A percentile compares a stretch with the other conserved stretches of the same genome.
phyloP scores from a whole-genome alignment of 2,888 invertebrate species.

The Drosophila kokeensis region DNA sequence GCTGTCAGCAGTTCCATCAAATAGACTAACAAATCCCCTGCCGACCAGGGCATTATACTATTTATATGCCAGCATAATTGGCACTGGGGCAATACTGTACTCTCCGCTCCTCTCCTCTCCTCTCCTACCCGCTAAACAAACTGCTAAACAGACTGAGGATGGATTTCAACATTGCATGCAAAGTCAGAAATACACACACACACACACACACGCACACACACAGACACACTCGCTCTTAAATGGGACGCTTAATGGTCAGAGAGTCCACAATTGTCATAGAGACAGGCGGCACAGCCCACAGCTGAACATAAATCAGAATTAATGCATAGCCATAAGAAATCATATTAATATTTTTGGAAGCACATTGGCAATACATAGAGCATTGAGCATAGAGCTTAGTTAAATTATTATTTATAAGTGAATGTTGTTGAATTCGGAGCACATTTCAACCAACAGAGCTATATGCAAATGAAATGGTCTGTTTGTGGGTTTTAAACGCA shows the following conservation, averaged over 20 bases:
- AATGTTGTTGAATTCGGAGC: constrained; percentile 22
- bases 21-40: constrained; percentile 43
- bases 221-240: constrained; percentile 18
- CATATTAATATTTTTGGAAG: constrained; percentile 47
- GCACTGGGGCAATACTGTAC: constrained; percentile 10
- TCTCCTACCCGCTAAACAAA: not conserved
- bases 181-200: constrained; percentile 20
- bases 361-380: constrained; percentile 26
- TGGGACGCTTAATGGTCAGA: constrained; percentile 20
- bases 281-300: constrained; percentile 29
- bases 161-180: constrained; percentile 44
- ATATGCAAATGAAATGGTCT: constrained; percentile 10
- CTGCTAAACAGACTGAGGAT: constrained; percentile 31
- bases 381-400: constrained; percentile 7
- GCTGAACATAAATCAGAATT: constrained; percentile 59
- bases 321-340: constrained; percentile 47
- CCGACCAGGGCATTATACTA: constrained; percentile 44
- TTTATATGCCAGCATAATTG: constrained; percentile 58
- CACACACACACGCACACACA: not conserved
- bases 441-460: constrained; percentile 4
- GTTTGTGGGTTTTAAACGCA: too few species aligned
- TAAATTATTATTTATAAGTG: constrained; percentile 38
- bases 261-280: constrained; percentile 9
- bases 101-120: not conserved
- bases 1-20: constrained; percentile 54